Percentiles rank a stretch among this genome's conserved stretches.
Evolutionary conservation across 2,113 vertebrate genomes (phyloP).

Genomic region (Oenanthe melanoleuca): DNA sequence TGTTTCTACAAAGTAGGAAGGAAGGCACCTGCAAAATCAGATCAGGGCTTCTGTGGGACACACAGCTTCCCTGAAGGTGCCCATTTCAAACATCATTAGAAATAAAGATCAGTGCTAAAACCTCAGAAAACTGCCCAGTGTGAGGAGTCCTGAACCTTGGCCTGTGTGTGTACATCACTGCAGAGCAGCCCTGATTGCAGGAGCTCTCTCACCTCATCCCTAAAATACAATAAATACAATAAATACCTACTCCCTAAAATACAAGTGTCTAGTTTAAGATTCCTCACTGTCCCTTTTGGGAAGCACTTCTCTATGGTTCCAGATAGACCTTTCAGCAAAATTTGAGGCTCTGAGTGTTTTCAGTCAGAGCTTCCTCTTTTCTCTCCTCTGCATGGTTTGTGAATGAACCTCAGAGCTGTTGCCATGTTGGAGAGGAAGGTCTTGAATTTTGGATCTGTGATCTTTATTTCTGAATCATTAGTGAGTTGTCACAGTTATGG

Average conservation of each 20-base stretch:
- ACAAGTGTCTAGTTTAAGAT: background rate
- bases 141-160: background rate
- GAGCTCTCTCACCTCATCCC: background rate
- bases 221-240: no score
- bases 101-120: background rate
- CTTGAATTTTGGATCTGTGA: background rate
- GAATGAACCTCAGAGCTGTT: background rate
- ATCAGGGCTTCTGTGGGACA: background rate
- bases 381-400: background rate
- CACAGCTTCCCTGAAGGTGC: background rate
- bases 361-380: background rate
- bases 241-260: background rate
- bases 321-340: background rate
- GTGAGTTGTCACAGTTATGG: background rate
- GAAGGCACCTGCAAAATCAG: background rate
- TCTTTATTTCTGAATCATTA: background rate
- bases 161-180: background rate
- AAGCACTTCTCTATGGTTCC: background rate
- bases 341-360: background rate
- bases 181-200: fast-evolving
- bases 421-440: background rate
- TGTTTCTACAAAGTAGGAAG: background rate
- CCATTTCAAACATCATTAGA: background rate
- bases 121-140: background rate
- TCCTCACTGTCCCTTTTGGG: background rate